These are phyloP conservation scores for Sorex maritimensis DNA, from an alignment of 2,797 vertebrate genomes.

Conservation along the genomic window DNA sequence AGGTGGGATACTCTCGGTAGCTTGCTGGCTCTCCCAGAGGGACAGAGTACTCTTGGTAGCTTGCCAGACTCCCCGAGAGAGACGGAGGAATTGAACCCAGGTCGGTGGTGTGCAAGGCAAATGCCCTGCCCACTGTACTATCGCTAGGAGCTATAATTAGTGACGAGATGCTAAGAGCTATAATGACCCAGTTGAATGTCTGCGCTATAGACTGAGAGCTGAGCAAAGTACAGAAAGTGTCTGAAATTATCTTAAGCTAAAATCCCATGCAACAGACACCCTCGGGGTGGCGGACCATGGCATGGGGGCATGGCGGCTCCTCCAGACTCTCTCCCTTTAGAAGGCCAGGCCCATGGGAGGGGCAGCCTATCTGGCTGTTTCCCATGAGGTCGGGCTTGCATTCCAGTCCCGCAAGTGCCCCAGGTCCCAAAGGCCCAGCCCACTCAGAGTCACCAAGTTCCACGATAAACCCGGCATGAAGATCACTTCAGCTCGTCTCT, in stretches of 20 bases:
- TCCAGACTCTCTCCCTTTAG: background rate
- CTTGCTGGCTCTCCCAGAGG: too few relatives aligned
- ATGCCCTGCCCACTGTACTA: too few relatives aligned
- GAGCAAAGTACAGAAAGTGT: background rate
- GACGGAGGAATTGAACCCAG: too few relatives aligned
- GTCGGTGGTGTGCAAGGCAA: too few relatives aligned
- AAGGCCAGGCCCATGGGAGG: background rate
- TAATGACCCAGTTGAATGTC: background rate
- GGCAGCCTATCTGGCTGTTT: background rate
- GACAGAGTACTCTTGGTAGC: too few relatives aligned
- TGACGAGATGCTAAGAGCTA: too few relatives aligned
- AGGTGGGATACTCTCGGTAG: too few relatives aligned
- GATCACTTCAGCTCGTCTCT: slow-evolving; percentile 8
- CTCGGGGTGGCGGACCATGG: background rate
- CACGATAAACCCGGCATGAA: slow-evolving; percentile 49
- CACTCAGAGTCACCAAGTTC: background rate
- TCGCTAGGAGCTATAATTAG: too few relatives aligned
- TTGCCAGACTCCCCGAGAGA: too few relatives aligned
- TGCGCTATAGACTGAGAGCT: background rate
- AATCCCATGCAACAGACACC: background rate
- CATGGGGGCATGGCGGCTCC: background rate
- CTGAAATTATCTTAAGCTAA: slow-evolving; percentile 11
- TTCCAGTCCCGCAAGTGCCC: background rate
- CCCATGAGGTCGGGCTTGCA: background rate
- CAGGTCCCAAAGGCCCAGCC: background rate